Evolutionary conservation across 2,797 vertebrate species (phyloP), one percentile per base, ranked within the genome.

Genomic region (Protonibea diacanthus): DNA sequence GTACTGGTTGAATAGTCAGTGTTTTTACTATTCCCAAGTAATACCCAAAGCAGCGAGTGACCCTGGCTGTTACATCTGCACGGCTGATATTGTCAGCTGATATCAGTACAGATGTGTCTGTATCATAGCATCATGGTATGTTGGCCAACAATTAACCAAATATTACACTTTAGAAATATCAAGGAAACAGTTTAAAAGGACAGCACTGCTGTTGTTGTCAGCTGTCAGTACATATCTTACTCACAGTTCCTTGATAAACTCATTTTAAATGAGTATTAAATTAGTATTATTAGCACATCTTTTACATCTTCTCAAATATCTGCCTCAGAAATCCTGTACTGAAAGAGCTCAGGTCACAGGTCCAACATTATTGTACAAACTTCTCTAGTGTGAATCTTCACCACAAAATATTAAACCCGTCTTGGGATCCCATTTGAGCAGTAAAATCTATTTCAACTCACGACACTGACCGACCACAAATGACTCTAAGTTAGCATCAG

Each of bases 401-500:
- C 2, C 6, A 40, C 18, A 27, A 67, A 44, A 42, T 1, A 33
- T 18, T 13, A 51, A n/a, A 18, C 11, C 17, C 55, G 44, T 25
- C 3, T 61, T 2, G 21, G 5, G 23, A 4, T 42, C n/a, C 1
- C 3, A 15, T 48, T 6, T 58, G 15, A 65, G 6, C 23, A 8
- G 13, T 29, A 5, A 15, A 25, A 66, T n/a, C 1, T 5, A 59
- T 9, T 45, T 21, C 10, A 51, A 44, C 18, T 33, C 5, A 48
- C 17, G 5, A 45, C 10, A 38, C 3, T 51, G 1, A 18, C 25
- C 52, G 33, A 27, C 44, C 15, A 21, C 18, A 56, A 70, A 65
- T 56, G 6, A 25, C 33, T 76, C 55, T 20, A 21, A 51, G 47
- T 40, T 3, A 61, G 29, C 67, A 64, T 59, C 38, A 72, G 23